Evolutionary conservation across 2,888 invertebrate genomes (phyloP), one percentile per base, ranked within the genome.

Genomic region (Nemotelus pantherinus): DNA sequence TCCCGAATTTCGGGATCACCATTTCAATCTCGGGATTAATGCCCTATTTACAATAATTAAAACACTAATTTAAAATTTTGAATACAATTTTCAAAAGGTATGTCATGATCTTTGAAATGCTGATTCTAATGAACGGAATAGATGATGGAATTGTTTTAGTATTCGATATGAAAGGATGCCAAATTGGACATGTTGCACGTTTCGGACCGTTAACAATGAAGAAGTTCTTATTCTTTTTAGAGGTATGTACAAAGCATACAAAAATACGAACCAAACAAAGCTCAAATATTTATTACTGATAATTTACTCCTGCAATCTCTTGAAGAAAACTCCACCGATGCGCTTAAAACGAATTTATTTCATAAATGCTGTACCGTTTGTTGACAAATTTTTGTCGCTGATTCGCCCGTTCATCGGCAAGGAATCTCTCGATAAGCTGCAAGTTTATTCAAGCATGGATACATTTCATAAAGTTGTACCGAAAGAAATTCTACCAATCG

Each of bases 381-480:
- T 94, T 89, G 94, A 94, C 82, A 91, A 91, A 82, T 84, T 94
- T 79, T 84, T 94, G 86, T 89, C 90, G 79, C 83, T 94, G 80
- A 88, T 94, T 86, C 91, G 88, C 83, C 94, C 94, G 0, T 93
- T 94, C 83, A 90, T 94, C 89, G 93, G 91, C 83, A 93, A 93
- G 82, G 89, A 91, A 58, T 84, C 94, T 0, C 80, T 88, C 72
- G 87, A 87, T 53, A 85, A 89, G 65, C 82, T 91, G 4, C 86
- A 88, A 78, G 86, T 91, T 53, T 92, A 92, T 82, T 88, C 88
- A 58, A 84, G 84, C 1, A 81, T 89, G 0, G 88, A 89, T 1
- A 86, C 86, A 0, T 80, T 91, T 25, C 84, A 84, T 43, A 87
- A 90, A 81, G 88, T 85, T 79, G 85, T 93, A 3, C 89, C 92